These are phyloP conservation scores for Mirounga angustirostris DNA, from an alignment of 2,113 vertebrate genomes.

Conservation along the genomic window DNA sequence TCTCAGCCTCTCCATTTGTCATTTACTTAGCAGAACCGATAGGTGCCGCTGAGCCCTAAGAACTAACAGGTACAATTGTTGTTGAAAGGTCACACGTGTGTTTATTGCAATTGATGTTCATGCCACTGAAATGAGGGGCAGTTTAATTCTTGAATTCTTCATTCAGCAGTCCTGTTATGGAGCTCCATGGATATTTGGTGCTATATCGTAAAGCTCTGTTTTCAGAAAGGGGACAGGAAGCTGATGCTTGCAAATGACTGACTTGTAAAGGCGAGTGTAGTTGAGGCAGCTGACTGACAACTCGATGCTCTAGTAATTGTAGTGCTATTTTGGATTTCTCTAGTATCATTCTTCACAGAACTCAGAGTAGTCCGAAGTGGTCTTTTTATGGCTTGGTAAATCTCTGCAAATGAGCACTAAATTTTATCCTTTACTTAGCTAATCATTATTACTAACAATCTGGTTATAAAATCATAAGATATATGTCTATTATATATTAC, in stretches of 20 bases:
- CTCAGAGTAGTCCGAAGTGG: background rate
- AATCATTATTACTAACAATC: background rate
- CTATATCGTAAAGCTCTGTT: background rate
- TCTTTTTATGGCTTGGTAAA: background rate
- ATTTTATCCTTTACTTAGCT: background rate
- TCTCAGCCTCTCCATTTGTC: background rate
- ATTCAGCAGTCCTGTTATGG: accelerated
- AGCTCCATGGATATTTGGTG: background rate
- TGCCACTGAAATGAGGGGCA: accelerated
- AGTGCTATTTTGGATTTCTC: background rate
- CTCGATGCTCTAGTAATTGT: accelerated
- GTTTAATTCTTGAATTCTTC: background rate
- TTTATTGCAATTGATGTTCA: too few relatives aligned
- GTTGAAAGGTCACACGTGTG: accelerated
- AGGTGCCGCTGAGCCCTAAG: background rate
- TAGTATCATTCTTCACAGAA: background rate
- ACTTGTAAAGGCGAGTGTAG: accelerated
- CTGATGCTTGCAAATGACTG: background rate
- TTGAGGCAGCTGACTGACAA: background rate
- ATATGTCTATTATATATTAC: background rate
- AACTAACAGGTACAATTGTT: accelerated
- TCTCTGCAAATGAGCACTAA: background rate
- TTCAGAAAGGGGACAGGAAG: too few relatives aligned
- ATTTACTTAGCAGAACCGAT: background rate
- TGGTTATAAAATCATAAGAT: background rate